Evolutionary conservation across 2,113 vertebrate species (phyloP), one percentile per base, ranked within the genome.

Genomic region (Procapra przewalskii): DNA sequence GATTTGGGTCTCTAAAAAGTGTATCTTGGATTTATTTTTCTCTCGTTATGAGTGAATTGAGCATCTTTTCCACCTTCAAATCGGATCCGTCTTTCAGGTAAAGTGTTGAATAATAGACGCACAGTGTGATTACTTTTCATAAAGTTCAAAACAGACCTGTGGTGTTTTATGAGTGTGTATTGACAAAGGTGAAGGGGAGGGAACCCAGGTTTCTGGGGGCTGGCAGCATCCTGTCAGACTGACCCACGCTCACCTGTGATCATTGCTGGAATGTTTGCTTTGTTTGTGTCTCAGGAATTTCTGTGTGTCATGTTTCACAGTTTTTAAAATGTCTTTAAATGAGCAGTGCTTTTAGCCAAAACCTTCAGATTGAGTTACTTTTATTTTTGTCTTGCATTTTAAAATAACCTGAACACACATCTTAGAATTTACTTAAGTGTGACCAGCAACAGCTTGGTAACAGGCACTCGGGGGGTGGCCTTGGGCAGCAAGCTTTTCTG

Each of bases 1-100:
- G 21, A 83, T 55, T 55, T 43, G 36, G 12, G 40, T 90, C 84
- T 71, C 59, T 8, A 29, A 80, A 86, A 40, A 25, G 29, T 11
- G 0, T 86, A 59, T 31, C 84, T 89, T 57, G 40, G 59, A 19
- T 82, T 96, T 85, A 36, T 75, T 54, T 85, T 96, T 60, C 45
- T 80, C 86, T 7, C 31, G 0, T 79, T 84, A n/a, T 23, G 8
- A n/a, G 10, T 43, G 33, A 62, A 45, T 15, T 43, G 29, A 86
- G 92, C 54, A 25, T 50, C 29, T 92, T 96, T 92, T 89, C n/a
- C 71, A 19, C 77, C 91, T 88, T 88, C 19, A 48, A 45, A 88
- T 27, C 36, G 25, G 7, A 83, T 71, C 91, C 25, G 10, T 83
- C 64, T 48, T 93, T 88, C 29, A 71, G 71, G n/a, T 27, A 93